Evolutionary conservation across 2,797 vertebrate species (phyloP), one percentile per base, ranked within the genome.

Genomic region (Macropodus opercularis): DNA sequence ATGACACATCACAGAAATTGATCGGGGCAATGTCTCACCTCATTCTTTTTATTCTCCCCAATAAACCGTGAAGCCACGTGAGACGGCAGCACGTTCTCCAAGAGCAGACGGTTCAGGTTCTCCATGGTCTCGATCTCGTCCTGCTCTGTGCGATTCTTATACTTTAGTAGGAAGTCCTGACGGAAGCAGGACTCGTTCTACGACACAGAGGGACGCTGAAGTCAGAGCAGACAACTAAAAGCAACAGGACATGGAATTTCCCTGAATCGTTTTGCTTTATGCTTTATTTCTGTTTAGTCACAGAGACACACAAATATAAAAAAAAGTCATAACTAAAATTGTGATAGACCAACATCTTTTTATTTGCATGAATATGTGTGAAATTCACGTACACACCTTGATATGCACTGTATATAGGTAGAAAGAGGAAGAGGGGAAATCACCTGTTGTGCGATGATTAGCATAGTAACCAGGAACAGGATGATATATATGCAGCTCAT

Each of bases 81-180:
- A 3, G 96, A 96, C 0, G 98, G 98, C 71, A 99, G 94, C 12
- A 99, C 98, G 0, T 99, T 99, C 86, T 99, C 98, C 86, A 99
- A 86, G 46, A 99, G 89, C 17, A 99, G 93, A 22, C 97, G 95
- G 81, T 98, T 99, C 60, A 99, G 93, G 0, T 98, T 99, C 89
- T 99, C 97, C 90, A 97, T 93, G 1, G 97, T 98, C 88, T 98
- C 97, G 22, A 98, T 96, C 78, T 98, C 96, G 4, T 99, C 98
- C 1, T 96, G 95, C 47, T 99, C 96, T 9, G 95, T 96, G 77
- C 91, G 95, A 87, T 98, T 98, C 85, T 99, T 99, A 67, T 95
- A 96, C 86, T 99, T 99, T 80, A 96, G 93, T 51, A 98, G 83
- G 77, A 94, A 98, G 76, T 98, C 96, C 80, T 96, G 84, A 18